Conservation (phyloP, 2,113 vertebrate genomes). For the Grus americana region DNA sequence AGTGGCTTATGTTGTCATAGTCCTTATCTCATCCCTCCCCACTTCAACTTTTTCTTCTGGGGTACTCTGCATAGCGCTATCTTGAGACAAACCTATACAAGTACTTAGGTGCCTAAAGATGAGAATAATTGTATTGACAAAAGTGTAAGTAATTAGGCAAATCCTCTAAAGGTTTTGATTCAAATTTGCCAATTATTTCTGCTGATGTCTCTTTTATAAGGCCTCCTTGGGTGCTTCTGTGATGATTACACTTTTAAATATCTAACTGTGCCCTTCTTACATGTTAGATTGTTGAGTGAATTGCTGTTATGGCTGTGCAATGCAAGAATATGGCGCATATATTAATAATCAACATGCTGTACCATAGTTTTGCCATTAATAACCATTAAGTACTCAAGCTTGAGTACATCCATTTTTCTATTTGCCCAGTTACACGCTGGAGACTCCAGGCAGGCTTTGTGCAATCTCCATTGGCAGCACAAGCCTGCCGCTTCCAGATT, state of each 20-base stretch:
- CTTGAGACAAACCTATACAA: neutral
- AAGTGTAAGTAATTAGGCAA: neutral
- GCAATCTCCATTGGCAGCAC: neutral
- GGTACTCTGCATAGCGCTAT: neutral
- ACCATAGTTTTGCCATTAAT: neutral
- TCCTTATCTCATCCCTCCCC: neutral
- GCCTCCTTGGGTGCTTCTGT: neutral
- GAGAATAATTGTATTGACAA: neutral
- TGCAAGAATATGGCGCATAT: neutral
- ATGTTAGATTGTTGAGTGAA: neutral
- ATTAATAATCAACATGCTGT: neutral
- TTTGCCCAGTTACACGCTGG: neutral
- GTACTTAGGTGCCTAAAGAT: neutral
- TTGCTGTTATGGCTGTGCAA: neutral
- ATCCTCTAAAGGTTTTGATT: neutral
- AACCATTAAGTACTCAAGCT: neutral
- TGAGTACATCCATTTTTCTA: neutral
- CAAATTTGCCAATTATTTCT: neutral
- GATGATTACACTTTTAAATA: neutral
- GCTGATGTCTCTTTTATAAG: neutral
- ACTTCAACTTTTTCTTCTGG: neutral
- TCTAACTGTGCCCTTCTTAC: neutral
- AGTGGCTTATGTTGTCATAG: neutral
- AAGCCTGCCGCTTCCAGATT: slow-evolving; percentile 23
- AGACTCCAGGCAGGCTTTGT: slow-evolving; percentile 15